Percentiles rank a stretch among this genome's conserved stretches.
phyloP scores from a whole-genome alignment of 2,113 vertebrate species.

The Microcebus jonahi region DNA sequence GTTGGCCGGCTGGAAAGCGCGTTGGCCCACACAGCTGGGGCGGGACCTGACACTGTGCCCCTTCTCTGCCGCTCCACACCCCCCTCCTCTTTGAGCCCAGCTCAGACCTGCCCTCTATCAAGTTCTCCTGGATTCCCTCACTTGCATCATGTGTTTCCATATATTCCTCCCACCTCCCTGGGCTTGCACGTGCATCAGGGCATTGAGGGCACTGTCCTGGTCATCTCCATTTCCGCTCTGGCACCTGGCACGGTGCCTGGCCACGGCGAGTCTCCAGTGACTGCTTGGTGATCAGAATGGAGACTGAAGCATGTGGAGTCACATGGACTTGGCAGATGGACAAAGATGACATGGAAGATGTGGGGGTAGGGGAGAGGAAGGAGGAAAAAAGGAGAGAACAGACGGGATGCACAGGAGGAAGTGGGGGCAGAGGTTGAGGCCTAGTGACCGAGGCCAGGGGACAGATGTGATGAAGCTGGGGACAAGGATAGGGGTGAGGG shows the following conservation, averaged over 20 bases:
- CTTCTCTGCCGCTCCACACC: background rate
- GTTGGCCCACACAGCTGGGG: background rate
- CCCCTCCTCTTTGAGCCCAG: background rate
- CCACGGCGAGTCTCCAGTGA: background rate
- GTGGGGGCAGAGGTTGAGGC: background rate
- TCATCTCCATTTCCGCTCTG: no score
- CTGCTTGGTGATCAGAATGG: background rate
- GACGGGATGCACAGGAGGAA: background rate
- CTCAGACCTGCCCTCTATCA: background rate
- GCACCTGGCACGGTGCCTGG: background rate
- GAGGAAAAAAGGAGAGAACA: background rate
- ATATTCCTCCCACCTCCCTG: background rate
- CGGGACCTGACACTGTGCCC: background rate
- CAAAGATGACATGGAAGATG: background rate
- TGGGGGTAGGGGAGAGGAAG: background rate
- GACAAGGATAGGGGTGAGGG: background rate
- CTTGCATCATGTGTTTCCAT: background rate
- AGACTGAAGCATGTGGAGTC: background rate
- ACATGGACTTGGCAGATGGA: background rate
- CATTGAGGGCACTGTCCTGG: background rate
- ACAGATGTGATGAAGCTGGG: background rate
- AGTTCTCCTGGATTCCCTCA: background rate
- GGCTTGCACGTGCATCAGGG: background rate
- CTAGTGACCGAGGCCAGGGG: no score
- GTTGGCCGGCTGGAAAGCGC: no score